Conservation (phyloP, 2,113 vertebrate genomes). For the Xerus inauris region DNA sequence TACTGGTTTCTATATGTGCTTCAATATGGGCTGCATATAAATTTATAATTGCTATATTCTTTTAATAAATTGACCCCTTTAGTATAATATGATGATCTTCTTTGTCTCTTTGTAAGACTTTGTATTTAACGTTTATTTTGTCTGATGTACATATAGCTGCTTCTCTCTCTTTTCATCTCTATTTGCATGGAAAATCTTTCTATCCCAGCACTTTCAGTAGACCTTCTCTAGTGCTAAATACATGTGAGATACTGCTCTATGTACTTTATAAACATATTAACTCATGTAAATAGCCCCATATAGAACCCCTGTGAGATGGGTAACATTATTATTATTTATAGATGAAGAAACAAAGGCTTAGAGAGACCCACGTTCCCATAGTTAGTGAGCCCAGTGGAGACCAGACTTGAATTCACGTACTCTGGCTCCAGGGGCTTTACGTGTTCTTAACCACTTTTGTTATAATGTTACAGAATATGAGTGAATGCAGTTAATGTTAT, state of each 20-base stretch:
- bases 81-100: background rate
- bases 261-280: background rate
- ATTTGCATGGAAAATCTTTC: background rate
- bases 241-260: background rate
- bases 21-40: background rate
- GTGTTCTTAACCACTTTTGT: background rate
- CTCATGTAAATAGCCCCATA: background rate
- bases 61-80: background rate
- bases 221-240: slow-evolving; percentile 23
- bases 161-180: background rate
- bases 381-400: background rate
- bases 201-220: background rate
- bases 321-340: background rate
- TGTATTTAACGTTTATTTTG: background rate
- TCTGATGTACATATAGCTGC: background rate
- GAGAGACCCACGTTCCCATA: background rate
- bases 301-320: background rate
- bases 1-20: background rate
- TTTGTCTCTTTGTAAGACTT: background rate
- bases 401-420: background rate
- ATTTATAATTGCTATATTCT: background rate
- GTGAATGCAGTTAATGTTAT: background rate
- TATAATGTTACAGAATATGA: background rate
- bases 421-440: background rate
- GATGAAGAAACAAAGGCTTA: background rate